Evolutionary conservation across 2,797 vertebrate genomes (phyloP).

Genomic region (Phoeniculus purpureus): DNA sequence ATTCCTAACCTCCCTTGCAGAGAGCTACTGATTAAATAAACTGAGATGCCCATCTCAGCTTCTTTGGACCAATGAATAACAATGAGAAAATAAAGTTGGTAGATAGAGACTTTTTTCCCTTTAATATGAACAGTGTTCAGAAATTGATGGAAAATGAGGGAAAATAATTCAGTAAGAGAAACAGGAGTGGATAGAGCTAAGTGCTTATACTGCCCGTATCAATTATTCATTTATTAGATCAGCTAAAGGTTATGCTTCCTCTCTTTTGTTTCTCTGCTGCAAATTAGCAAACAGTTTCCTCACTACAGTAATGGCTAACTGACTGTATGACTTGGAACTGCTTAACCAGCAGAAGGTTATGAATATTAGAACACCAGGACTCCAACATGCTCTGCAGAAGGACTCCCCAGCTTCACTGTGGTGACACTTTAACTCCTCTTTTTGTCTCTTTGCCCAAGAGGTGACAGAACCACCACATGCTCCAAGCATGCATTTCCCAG

Average conservation of each 20-base stretch:
- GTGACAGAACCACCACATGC: background rate
- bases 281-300: conserved; percentile 38
- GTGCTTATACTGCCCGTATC: conserved; percentile 8
- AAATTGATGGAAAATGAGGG: conserved; percentile 22
- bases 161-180: conserved; percentile 47
- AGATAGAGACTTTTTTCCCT: conserved; percentile 59
- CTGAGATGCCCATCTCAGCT: conserved; percentile 86
- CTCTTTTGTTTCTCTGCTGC: background rate
- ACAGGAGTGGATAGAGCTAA: conserved; percentile 27
- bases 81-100: conserved; percentile 82
- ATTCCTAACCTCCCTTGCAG: conserved; percentile 82
- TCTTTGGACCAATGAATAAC: conserved; percentile 90
- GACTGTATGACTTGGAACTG: background rate
- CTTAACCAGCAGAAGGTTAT: background rate
- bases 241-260: background rate
- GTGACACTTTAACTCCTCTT: background rate
- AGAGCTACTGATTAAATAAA: conserved; percentile 92
- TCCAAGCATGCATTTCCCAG: background rate
- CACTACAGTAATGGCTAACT: background rate
- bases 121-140: conserved; percentile 31
- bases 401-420: background rate
- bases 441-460: background rate
- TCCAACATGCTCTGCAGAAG: background rate
- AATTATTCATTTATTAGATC: conserved; percentile 28
- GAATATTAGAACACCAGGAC: background rate